Evolutionary conservation across 2,797 vertebrate genomes (phyloP).

Genomic region (Characodon lateralis): DNA sequence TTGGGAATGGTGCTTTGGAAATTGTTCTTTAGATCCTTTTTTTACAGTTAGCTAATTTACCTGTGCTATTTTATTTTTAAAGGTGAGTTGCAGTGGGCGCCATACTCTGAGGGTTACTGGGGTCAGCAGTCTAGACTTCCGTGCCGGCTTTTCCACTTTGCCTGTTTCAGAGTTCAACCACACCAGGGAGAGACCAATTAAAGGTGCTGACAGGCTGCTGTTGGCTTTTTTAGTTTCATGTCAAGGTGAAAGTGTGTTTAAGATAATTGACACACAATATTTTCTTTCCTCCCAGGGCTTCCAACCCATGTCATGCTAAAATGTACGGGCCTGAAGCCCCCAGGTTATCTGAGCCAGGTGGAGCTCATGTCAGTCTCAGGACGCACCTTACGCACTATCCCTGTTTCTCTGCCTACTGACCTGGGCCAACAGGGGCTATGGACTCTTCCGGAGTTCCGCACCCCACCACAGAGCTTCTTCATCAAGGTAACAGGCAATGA

Average conservation of each 20-base stretch:
- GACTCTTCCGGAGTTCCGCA: conserved; percentile 83
- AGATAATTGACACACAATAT: conserved; percentile 19
- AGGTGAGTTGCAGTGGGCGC: conserved; percentile 89
- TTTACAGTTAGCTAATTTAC: conserved; percentile 8
- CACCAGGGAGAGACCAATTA: conserved; percentile 86
- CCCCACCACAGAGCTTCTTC: conserved; percentile 89
- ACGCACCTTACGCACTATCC: conserved; percentile 81
- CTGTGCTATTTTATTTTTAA: conserved; percentile 23
- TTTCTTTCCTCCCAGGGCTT: conserved; percentile 80
- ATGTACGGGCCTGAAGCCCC: conserved; percentile 85
- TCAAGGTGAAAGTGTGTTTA: conserved; percentile 11
- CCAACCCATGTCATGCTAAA: conserved; percentile 89
- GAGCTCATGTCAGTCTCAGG: conserved; percentile 90
- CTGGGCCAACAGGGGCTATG: conserved; percentile 84
- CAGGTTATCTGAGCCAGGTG: conserved; percentile 82
- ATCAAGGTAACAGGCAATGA: conserved; percentile 90
- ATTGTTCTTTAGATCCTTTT: not conserved
- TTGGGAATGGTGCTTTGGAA: not conserved
- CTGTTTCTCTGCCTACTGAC: conserved; percentile 74
- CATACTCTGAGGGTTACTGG: conserved; percentile 93
- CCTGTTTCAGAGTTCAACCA: conserved; percentile 81
- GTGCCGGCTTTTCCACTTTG: conserved; percentile 86
- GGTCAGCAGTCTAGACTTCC: conserved; percentile 90
- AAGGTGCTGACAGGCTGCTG: conserved; percentile 79
- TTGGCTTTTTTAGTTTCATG: conserved; percentile 9